Conservation (phyloP, 2,888 invertebrate genomes). For the Lithosia quadra region DNA sequence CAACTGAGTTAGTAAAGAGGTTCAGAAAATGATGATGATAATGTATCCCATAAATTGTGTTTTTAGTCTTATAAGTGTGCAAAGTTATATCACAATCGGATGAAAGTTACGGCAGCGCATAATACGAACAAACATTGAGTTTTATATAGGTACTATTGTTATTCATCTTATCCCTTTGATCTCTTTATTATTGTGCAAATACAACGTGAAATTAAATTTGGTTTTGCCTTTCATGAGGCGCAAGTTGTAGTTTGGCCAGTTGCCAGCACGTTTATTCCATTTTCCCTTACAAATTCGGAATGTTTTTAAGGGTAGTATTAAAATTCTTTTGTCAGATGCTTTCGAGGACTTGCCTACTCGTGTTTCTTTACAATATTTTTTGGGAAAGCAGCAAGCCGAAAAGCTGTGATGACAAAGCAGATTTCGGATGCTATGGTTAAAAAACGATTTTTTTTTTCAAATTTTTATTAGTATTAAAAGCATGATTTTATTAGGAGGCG, state of each 20-base stretch:
- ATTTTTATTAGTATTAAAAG: no score
- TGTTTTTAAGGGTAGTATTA: not conserved
- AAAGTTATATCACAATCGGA: not conserved
- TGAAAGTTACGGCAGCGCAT: not conserved
- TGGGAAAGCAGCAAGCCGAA: not conserved
- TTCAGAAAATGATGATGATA: no score
- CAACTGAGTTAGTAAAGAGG: no score
- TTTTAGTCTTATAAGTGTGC: no score
- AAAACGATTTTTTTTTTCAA: no score
- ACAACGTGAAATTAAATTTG: not conserved
- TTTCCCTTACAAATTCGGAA: not conserved
- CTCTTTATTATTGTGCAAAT: not conserved
- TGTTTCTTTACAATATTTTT: not conserved
- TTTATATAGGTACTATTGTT: no score
- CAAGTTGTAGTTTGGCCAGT: not conserved
- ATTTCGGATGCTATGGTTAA: not conserved
- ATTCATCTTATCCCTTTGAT: not conserved
- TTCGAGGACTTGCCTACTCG: not conserved
- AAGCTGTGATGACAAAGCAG: not conserved
- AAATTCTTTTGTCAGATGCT: not conserved
- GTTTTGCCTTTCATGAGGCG: not conserved
- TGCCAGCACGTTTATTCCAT: constrained; percentile 2
- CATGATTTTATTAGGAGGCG: no score
- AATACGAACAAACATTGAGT: not conserved
- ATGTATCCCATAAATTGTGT: no score